Base-by-base conservation (phyloP, 2,113 vertebrate species). In the Onychostruthus taczanowskii region DNA sequence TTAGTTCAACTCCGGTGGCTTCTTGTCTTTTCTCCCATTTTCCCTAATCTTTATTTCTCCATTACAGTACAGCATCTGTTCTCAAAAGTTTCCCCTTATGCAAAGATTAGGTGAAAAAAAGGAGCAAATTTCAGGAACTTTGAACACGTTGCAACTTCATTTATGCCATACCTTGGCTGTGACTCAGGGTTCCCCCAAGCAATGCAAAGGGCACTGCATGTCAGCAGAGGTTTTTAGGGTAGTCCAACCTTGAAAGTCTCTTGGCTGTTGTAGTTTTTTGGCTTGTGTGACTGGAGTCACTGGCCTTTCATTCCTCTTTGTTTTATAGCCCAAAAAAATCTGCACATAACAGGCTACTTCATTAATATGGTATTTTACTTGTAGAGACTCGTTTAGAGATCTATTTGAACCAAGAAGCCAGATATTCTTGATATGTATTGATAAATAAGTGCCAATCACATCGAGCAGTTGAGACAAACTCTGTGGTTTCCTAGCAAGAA, bases 11-110 rank as follows among this genome's bases (percentile, higher is more conserved):
- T n/a, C 52, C 63, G 81, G 31, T 59, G 44, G 26, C 43, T 61
- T 78, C 80, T 81, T 68, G 37, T 87, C 35, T 79, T 62, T 82
- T 80, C 82, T 84, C 37, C 49, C 41, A 0, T 75, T 89, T 94
- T 61, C 70, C 46, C 86, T 94, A 52, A 74, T 91, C 70, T 49
- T 84, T 11, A n/a, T 94, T 95, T 83, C 93, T 76, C n/a, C 74
- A 3, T 90, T 92, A 69, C 41, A 74, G 43, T 58, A 43, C 50
- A 56, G 56, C 81, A 59, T 91, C 62, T 94, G 56, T 70, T 81
- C 39, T 75, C 46, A 49, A 89, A 47, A 94, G 27, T 95, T 84
- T 94, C 39, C 81, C 14, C 24, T 93, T 83, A 41, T 44, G 23
- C 64, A 68, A 94, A 90, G 59, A 2, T 52, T 39, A 87, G 67